These are phyloP conservation scores for Pseudois nayaur DNA, from an alignment of 2,113 vertebrate species.

Conservation along the genomic window DNA sequence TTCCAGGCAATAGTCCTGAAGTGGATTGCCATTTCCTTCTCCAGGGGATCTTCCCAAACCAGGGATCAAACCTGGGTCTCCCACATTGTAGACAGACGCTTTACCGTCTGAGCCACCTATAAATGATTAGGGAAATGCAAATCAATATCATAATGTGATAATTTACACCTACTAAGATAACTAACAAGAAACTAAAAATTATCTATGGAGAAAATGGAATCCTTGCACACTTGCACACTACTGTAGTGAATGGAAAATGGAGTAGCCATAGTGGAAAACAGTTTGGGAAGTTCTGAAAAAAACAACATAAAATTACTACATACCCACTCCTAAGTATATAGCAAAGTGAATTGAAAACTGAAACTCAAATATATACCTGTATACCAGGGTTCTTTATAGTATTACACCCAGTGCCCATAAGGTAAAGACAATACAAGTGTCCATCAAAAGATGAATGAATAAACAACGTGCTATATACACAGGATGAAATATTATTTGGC, in stretches of 20 bases:
- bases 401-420: not conserved
- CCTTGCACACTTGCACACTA: not conserved
- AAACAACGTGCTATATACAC: not conserved
- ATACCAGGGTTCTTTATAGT: not conserved
- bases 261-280: not conserved
- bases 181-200: not conserved
- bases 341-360: not conserved
- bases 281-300: not conserved
- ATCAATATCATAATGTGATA: not conserved
- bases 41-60: no score
- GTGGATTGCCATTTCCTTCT: no score
- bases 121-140: not conserved
- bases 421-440: not conserved
- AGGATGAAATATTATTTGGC: not conserved
- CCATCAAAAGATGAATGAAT: not conserved
- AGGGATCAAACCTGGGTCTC: no score
- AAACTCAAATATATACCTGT: not conserved
- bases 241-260: not conserved
- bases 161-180: not conserved
- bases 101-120: no score
- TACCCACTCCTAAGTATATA: not conserved
- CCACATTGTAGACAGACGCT: accelerated
- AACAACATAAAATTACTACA: not conserved
- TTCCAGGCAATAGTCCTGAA: no score
- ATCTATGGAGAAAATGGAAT: not conserved